Evolutionary conservation across 2,888 invertebrate genomes (phyloP).

Genomic region (Adelognathus sp.): DNA sequence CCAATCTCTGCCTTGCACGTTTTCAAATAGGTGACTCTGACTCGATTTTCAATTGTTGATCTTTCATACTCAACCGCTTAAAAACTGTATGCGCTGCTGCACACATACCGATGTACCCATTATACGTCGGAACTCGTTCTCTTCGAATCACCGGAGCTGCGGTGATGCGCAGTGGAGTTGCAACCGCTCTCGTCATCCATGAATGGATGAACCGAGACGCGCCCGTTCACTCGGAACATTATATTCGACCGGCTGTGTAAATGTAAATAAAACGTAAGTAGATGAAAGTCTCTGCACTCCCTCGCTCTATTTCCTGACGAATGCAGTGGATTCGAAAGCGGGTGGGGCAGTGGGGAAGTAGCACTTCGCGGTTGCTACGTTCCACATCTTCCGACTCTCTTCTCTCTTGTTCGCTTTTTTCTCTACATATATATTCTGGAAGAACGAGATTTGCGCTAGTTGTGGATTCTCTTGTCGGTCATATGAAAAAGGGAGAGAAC

Average conservation of each 20-base stretch:
- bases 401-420: conserved; percentile 1
- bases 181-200: conserved; percentile 52
- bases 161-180: not conserved
- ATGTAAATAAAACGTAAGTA: conserved; percentile 67
- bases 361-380: conserved; percentile 37
- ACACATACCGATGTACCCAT: not conserved
- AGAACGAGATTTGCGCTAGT: conserved; percentile 24
- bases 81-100: not conserved
- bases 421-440: conserved; percentile 3
- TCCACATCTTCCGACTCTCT: conserved; percentile 21
- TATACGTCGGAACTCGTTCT: not conserved
- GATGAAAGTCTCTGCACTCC: conserved; percentile 54
- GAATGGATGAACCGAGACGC: conserved; percentile 50
- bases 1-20: conserved; percentile 49
- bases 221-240: conserved; percentile 52
- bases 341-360: not conserved
- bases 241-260: conserved; percentile 64
- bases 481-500: not conserved
- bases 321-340: conserved; percentile 1
- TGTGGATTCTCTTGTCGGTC: not conserved
- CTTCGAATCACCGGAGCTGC: not conserved
- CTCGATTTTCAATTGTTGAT: conserved; percentile 31
- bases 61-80: not conserved
- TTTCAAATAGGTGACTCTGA: conserved; percentile 41
- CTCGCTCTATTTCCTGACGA: conserved; percentile 1